phyloP scores from a whole-genome alignment of 2,113 vertebrate genomes.

The Rhodinocichla rosea region DNA sequence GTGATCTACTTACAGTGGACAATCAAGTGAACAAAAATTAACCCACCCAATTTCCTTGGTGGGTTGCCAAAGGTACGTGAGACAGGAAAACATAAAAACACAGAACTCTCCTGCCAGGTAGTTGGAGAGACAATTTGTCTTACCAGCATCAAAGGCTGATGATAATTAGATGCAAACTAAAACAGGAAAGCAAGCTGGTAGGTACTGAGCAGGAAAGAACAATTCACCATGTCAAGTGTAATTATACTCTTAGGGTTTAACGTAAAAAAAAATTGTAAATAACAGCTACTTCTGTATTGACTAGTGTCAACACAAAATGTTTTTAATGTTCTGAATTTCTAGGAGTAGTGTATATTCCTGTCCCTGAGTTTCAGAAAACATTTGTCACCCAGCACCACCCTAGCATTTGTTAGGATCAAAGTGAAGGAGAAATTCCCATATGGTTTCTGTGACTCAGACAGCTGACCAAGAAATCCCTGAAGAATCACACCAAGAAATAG shows the following conservation, averaged over 20 bases:
- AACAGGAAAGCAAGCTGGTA: neutral
- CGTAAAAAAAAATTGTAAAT: neutral
- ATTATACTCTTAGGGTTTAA: neutral
- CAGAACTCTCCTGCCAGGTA: neutral
- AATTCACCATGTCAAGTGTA: neutral
- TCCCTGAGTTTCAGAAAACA: neutral
- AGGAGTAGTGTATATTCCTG: neutral
- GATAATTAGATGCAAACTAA: neutral
- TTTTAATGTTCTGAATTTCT: neutral
- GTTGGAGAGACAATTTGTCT: neutral
- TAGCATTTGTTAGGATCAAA: neutral
- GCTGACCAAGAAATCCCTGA: neutral
- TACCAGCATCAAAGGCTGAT: neutral
- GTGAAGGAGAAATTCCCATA: neutral
- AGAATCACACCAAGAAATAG: neutral
- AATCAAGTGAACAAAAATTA: neutral
- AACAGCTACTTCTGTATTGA: neutral
- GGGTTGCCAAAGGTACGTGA: neutral
- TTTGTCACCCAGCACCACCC: neutral
- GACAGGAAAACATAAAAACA: neutral
- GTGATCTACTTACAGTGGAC: neutral
- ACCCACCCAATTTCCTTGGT: neutral
- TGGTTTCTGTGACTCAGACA: neutral
- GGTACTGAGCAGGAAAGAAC: neutral
- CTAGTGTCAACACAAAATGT: neutral